Base-by-base conservation (phyloP, 2,113 vertebrate genomes). In the Prionailurus bengalensis region DNA sequence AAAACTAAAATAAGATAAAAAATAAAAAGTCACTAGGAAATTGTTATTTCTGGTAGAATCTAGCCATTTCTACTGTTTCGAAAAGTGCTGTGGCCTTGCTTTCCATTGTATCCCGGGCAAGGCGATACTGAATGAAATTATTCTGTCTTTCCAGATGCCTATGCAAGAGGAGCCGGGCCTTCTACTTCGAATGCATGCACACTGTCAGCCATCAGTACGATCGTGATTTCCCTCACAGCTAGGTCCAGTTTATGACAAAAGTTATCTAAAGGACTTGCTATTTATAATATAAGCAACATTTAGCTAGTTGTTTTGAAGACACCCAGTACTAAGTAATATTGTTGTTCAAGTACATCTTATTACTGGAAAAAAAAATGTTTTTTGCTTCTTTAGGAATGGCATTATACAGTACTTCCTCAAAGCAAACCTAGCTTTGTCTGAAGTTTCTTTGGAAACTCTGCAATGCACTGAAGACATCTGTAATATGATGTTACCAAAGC, bases 401-500 rank as follows among this genome's bases (percentile, higher is more conserved):
- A 98, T 98, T 99, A 98, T 98, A 98, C 98, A 97, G 98, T 98
- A 97, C 98, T 98, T 98, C 98, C 99, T 98, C 99, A 98, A 98
- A 98, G 99, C 99, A 98, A 97, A 98, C 96, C 98, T 98, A 98
- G 98, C 98, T 99, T 98, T 98, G 98, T 98, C 98, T 98, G 98
- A 98, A 98, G 99, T 98, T 97, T 98, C 99, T 97, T 98, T 98
- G 99, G 98, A 98, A 99, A 99, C 98, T 98, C 98, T 98, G 99
- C 99, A 98, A 98, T 99, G 99, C 99, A 99, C 99, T 98, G 99
- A 99, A 99, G 99, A 99, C 99, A 99, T 99, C 99, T 99, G 99
- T 99, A 99, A 99, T 99, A 99, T 31, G 99, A 99, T 99, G 99
- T 99, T 99, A 99, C 99, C 99, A 99, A 99, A 99, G 99, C 99